Conservation (phyloP, 2,888 invertebrate species). For the Eledona agricola region DNA sequence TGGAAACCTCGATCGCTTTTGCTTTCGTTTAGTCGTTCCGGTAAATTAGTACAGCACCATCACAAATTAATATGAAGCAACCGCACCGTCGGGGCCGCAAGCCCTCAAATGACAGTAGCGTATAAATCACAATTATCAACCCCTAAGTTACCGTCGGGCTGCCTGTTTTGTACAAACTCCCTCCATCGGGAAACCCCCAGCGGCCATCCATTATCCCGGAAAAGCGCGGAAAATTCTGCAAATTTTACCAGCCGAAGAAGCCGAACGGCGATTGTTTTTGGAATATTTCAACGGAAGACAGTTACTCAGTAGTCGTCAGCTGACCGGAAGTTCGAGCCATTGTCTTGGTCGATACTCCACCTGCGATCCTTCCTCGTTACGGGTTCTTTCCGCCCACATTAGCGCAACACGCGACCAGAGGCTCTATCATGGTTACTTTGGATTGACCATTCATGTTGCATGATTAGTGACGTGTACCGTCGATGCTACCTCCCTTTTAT, state of each 20-base stretch:
- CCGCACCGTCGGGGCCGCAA: constrained; percentile 46
- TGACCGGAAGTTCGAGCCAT: constrained; percentile 55
- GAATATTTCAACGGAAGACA: constrained; percentile 37
- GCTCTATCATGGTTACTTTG: constrained; percentile 34
- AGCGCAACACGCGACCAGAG: constrained; percentile 35
- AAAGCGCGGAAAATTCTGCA: constrained; percentile 31
- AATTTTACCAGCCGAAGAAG: too few species aligned
- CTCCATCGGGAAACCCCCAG: constrained; percentile 11
- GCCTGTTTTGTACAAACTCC: constrained; percentile 32
- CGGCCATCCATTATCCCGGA: constrained; percentile 24
- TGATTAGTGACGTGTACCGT: constrained; percentile 34
- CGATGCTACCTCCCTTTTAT: constrained; percentile 31
- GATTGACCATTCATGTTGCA: constrained; percentile 35
- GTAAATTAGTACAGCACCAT: constrained; percentile 47
- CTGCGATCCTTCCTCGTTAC: constrained; percentile 46
- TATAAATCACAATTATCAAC: constrained; percentile 56
- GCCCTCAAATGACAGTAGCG: constrained; percentile 49
- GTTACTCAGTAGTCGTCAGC: constrained; percentile 51
- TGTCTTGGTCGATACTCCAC: constrained; percentile 54
- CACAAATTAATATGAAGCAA: constrained; percentile 52
- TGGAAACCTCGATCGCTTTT: constrained; percentile 9
- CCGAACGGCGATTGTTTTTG: too few species aligned
- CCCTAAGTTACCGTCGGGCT: constrained; percentile 40
- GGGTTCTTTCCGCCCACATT: constrained; percentile 37
- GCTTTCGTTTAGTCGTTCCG: constrained; percentile 37